These are phyloP conservation scores for Drosophila murphyi DNA, from an alignment of 1,140 invertebrate genomes.

Conservation along the genomic window DNA sequence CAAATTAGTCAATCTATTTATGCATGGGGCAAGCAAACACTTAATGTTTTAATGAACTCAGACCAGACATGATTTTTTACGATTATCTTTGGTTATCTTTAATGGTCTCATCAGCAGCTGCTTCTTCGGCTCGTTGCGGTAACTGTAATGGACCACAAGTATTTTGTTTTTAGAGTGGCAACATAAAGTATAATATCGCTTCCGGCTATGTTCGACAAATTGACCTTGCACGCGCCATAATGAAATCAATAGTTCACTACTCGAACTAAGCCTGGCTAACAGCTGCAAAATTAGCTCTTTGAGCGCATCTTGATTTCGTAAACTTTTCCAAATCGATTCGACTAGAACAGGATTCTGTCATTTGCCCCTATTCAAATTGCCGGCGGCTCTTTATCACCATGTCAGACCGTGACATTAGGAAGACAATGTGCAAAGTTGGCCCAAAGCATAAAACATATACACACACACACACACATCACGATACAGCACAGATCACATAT, in stretches of 20 bases:
- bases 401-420: slow-evolving; percentile 60
- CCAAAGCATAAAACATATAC: slow-evolving; percentile 19
- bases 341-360: slow-evolving; percentile 49
- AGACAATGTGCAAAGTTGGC: slow-evolving; percentile 42
- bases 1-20: background rate
- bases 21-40: slow-evolving; percentile 2
- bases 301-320: slow-evolving; percentile 45
- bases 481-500: background rate
- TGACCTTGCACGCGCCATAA: slow-evolving; percentile 49
- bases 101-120: slow-evolving; percentile 19
- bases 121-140: slow-evolving; percentile 23
- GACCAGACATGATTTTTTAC: slow-evolving; percentile 13
- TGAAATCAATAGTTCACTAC: slow-evolving; percentile 57
- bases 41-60: slow-evolving; percentile 75
- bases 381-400: slow-evolving; percentile 6
- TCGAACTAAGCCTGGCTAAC: slow-evolving; percentile 11
- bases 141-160: slow-evolving; percentile 66
- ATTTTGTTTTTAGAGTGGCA: slow-evolving; percentile 13
- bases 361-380: slow-evolving; percentile 9
- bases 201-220: slow-evolving; percentile 50
- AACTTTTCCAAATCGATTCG: slow-evolving; percentile 65
- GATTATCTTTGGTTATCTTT: slow-evolving; percentile 32
- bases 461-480: background rate
- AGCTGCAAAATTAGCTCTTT: slow-evolving; percentile 14
- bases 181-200: slow-evolving; percentile 21